Base-by-base conservation (phyloP, 2,888 invertebrate genomes). In the Limenitis camilla region DNA sequence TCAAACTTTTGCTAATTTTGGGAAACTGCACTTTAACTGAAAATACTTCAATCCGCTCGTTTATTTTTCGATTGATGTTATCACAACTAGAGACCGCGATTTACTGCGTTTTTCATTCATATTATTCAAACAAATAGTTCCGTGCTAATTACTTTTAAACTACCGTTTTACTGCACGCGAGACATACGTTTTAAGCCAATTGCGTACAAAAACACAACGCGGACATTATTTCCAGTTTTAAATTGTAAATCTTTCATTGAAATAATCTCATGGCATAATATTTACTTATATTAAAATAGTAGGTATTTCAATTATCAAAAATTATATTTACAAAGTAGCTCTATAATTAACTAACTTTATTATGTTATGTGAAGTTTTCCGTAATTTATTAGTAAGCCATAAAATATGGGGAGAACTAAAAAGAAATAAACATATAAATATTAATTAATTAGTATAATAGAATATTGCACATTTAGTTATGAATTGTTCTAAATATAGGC, bases 71-170 rank as follows among this genome's bases (percentile, higher is more conserved):
- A 71, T 68, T 65, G 70, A 72, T 72, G 71, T 68, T 74, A 77
- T 76, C 74, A 56, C 59, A 64, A 58, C 59, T 63, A 56, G 65
- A 61, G 62, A 61, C 65, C 61, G 64, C 54, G 64, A 63, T 66
- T 59, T 58, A 62, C 59, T 58, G 64, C 69, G 66, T 72, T 70
- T 74, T 73, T 67, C 67, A 68, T 71, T 64, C 58, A 59, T 67
- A 68, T 65, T 69, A 62, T 66, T 67, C 65, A 63, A 72, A 75
- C 72, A 71, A 77, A 75, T 75, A 66, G 69, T 73, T 74, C 65
- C 64, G 64, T 67, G 69, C 72, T 78, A 75, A 74, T 77, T 74
- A 75, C 73, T 73, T 70, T 70, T 61, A 60, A 67, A 59, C 61
- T 59, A 63, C 61, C 68, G 63, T 68, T 72, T 74, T 70, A 68